Evolutionary conservation across 2,888 invertebrate species (phyloP).

Genomic region (Nomada lathburiana): DNA sequence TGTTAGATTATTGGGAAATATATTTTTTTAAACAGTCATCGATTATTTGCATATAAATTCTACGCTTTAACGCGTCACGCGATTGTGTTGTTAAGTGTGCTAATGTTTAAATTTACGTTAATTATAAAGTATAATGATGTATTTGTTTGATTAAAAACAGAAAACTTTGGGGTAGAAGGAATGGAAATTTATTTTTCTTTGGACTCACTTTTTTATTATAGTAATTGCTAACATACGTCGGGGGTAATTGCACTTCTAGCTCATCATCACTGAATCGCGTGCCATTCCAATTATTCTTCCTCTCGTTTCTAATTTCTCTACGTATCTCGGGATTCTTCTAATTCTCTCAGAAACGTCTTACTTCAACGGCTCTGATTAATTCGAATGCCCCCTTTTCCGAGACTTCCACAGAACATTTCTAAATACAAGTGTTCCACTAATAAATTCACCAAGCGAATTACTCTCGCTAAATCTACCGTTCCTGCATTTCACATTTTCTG

Average conservation of each 20-base stretch:
- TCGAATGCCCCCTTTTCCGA: background rate
- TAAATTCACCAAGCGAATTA: background rate
- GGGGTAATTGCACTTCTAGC: background rate
- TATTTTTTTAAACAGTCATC: too few relatives aligned
- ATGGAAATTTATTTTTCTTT: background rate
- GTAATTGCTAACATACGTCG: background rate
- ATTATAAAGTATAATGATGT: too few relatives aligned
- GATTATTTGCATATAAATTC: too few relatives aligned
- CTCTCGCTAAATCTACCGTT: background rate
- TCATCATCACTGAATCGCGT: slow-evolving; percentile 1
- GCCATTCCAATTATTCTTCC: slow-evolving; percentile 3
- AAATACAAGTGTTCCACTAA: background rate
- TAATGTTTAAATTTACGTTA: too few relatives aligned
- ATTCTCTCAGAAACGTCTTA: too few relatives aligned
- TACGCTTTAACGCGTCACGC: too few relatives aligned
- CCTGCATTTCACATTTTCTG: background rate
- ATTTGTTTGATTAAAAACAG: too few relatives aligned
- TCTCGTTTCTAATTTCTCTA: background rate
- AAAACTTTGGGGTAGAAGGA: too few relatives aligned
- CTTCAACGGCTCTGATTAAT: background rate
- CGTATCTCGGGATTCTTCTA: background rate
- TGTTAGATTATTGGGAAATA: too few relatives aligned
- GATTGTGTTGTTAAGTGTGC: too few relatives aligned
- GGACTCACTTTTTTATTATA: background rate
- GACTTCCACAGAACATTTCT: background rate